Evolutionary conservation across 1,140 invertebrate species (phyloP), one percentile per base, ranked within the genome.

Genomic region (Hormaphis cornu): DNA sequence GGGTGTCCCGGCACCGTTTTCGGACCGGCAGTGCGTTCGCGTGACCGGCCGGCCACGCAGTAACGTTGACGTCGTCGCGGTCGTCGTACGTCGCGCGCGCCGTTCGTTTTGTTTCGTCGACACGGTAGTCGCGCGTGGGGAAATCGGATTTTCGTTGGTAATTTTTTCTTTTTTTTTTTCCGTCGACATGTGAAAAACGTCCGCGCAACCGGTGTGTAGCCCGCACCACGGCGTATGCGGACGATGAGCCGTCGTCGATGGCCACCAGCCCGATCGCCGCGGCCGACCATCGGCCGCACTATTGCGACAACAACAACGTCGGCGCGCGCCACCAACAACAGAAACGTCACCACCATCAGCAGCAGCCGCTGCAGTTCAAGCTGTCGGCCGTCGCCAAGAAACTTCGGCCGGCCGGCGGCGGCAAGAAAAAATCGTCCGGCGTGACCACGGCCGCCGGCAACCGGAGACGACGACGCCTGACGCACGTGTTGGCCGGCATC

Each of bases 401-500:
- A 40, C 20, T 50, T 4, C 46, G 46, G 44, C 20, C 44, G 44
- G 44, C 2, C 33, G 20, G 20, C 35, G 35, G 54, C 7, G 20
- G 14, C 20, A 58, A 24, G 20, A 58, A 58, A 22, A 40, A 58
- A 4, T 40, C 2, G 42, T 3, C 35, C n/a, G n/a, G n/a, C n/a
- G n/a, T n/a, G n/a, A n/a, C n/a, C n/a, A n/a, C n/a, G n/a, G n/a
- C n/a, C 0, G 5, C 54, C 20, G 54, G 54, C 2, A 58, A 58
- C 20, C 54, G 33, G 1, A 37, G 20, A n/a, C 35, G 54, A n/a
- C 35, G 54, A 16, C 54, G 54, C 28, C 8, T 58, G 7, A 58
- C 33, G 54, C 54, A 58, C 20, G 33, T 58, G 54, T 22, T 58
- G 35, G 33, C 33, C 54, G 54, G 54, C 54, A 40, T 58, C 20